These are phyloP conservation scores for Philopotamus ludificatus DNA, from an alignment of 1,140 invertebrate species.

Conservation along the genomic window DNA sequence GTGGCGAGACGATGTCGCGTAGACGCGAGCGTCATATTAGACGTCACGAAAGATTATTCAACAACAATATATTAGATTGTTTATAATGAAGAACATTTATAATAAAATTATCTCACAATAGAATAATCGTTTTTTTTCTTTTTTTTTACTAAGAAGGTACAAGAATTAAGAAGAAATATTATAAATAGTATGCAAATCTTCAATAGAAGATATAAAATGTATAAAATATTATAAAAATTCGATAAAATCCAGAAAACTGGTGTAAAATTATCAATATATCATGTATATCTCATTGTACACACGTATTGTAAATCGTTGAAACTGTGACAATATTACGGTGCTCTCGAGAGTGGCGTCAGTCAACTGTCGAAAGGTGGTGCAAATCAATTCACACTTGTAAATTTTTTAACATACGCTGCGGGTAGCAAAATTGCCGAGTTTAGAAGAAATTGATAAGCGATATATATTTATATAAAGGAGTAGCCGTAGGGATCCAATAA, in stretches of 20 bases:
- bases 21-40: no score
- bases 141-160: constrained; percentile 37
- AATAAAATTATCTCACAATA: constrained; percentile 28
- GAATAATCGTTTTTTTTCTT: constrained; percentile 20
- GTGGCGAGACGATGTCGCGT: no score
- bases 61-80: not conserved
- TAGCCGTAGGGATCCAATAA: constrained; percentile 47
- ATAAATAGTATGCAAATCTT: constrained; percentile 34
- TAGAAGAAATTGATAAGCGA: constrained; percentile 38
- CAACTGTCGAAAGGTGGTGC: constrained; percentile 31
- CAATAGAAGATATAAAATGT: constrained; percentile 41
- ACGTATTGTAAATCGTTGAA: constrained; percentile 32
- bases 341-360: constrained; percentile 25
- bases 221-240: constrained; percentile 41
- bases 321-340: constrained; percentile 36
- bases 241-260: constrained; percentile 41
- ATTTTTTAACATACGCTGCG: constrained; percentile 28
- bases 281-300: constrained; percentile 27
- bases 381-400: constrained; percentile 34
- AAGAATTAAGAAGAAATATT: constrained; percentile 35
- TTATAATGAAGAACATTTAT: constrained; percentile 39
- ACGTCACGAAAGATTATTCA: no score
- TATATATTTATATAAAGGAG: no score
- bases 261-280: constrained; percentile 35
- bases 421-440: constrained; percentile 38